These are phyloP conservation scores for Drosophila prolongata DNA, from an alignment of 2,888 invertebrate genomes.

Conservation along the genomic window DNA sequence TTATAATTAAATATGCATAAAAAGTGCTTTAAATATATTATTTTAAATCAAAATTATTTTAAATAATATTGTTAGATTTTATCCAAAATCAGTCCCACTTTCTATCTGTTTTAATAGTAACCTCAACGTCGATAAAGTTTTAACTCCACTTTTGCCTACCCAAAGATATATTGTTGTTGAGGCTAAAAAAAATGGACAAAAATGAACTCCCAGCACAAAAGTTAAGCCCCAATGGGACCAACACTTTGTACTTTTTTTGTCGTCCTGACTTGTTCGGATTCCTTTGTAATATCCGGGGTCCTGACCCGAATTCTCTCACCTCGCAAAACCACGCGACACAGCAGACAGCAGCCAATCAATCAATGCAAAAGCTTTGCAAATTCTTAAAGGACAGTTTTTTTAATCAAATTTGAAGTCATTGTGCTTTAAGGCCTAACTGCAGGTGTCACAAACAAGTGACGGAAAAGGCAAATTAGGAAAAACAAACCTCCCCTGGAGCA, in stretches of 20 bases:
- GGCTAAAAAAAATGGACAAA: conserved; percentile 15
- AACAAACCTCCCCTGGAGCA: conserved; percentile 9
- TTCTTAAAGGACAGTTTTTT: conserved; percentile 27
- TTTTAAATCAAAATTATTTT: too few species aligned
- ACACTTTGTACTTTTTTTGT: conserved; percentile 22
- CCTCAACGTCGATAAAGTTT: neutral
- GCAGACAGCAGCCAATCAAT: conserved; percentile 54
- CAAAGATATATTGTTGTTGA: conserved; percentile 5
- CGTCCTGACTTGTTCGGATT: conserved; percentile 35
- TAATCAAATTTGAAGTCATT: conserved; percentile 40
- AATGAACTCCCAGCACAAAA: conserved; percentile 22
- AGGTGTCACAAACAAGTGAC: conserved; percentile 15
- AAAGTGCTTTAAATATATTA: too few species aligned
- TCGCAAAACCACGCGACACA: conserved; percentile 1
- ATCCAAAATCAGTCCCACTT: neutral
- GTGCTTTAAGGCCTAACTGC: conserved; percentile 14
- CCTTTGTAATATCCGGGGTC: conserved; percentile 31
- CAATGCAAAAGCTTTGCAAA: conserved; percentile 51
- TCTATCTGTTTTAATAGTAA: neutral
- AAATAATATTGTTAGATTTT: neutral
- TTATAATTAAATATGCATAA: too few species aligned
- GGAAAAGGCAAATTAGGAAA: conserved; percentile 18
- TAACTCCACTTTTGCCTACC: conserved; percentile 2
- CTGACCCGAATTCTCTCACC: conserved; percentile 10
- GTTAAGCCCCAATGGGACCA: conserved; percentile 8